Evolutionary conservation across 2,113 vertebrate genomes (phyloP), one percentile per base, ranked within the genome.

Genomic region (Ardeotis arabs): DNA sequence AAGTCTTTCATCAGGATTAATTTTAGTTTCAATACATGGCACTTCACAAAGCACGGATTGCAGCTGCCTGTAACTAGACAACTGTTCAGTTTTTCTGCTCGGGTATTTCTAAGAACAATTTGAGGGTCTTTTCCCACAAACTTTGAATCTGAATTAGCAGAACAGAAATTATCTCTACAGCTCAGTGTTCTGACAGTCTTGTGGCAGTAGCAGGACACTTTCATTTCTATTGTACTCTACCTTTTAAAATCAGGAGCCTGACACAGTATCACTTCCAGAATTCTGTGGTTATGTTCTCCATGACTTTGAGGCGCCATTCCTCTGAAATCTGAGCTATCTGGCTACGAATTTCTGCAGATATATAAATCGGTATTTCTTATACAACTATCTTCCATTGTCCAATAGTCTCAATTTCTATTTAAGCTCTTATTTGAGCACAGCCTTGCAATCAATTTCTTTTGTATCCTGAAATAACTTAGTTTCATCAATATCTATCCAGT

Each of bases 111-210:
- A 56, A 90, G 56, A 86, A 75, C 27, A 12, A 9, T 44, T 56
- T 31, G 53, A 68, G 47, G 35, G 41, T 39, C 35, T 5, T 21
- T 90, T 83, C 76, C 89, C 80, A 75, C 67, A 95, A 59, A 83
- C 31, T 55, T 5, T 58, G 55, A 60, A 52, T 95, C 28, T 93
- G 90, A 87, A 63, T 89, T 88, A 84, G 89, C 10, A 75, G 52
- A 27, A 15, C 72, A 97, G 95, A 62, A 83, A 75, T 84, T 29
- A 24, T 67, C 87, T 95, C 67, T 93, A 73, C 87, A 67, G 66
- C 74, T 94, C 85, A 17, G 75, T 41, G 59, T 83, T 73, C 89
- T 95, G 83, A 84, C 95, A 91, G 88, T 53, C 84, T 81, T 45
- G 47, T 9, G 75, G 73, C 77, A 73, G 31, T 14, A 96, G 90